Base-by-base conservation (phyloP, 2,797 vertebrate species). In the Epinephelus coioides region DNA sequence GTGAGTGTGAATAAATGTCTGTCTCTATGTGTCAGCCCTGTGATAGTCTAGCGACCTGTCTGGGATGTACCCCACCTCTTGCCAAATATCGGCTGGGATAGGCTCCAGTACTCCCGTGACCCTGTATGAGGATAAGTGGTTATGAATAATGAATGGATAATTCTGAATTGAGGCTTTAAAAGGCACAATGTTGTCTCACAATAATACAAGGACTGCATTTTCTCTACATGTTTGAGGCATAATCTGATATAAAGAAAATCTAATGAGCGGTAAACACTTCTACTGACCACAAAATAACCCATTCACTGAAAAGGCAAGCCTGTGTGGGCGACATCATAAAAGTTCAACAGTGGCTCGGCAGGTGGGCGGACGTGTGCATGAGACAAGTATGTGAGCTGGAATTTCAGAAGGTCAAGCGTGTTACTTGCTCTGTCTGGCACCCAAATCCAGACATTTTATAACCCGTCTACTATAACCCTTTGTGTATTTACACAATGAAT, bases 321-420 rank as follows among this genome's bases (percentile, higher is more conserved):
- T 69, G 56, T 64, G 81, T 85, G 64, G 84, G 80, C 68, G 9
- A 67, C 49, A 72, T 74, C 57, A 83, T 62, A 63, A 72, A 77
- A 73, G 69, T 66, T 73, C 53, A 55, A 74, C 69, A 56, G 64
- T 55, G 69, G 68, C 79, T 76, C 62, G 14, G 79, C 59, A 80
- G 84, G 85, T 89, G 85, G 89, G 84, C 1, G 62, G 80, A 80
- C 13, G 23, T 17, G 0, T 78, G 59, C 49, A 23, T 62, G 56
- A 85, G 79, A 81, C 63, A 71, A 88, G 64, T 55, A 81, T 51
- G 64, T 12, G 27, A 56, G 71, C 59, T 55, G 59, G 78, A 83
- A 78, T 86, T 81, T 71, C 25, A 86, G 19, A 80, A 67, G 75
- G 86, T 87, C 79, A 60, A 76, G 55, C 5, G 14, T 14, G 66